Percentiles rank a stretch among this genome's conserved stretches.
Evolutionary conservation across 2,888 invertebrate species (phyloP).

Genomic region (Epinotia demarniana): DNA sequence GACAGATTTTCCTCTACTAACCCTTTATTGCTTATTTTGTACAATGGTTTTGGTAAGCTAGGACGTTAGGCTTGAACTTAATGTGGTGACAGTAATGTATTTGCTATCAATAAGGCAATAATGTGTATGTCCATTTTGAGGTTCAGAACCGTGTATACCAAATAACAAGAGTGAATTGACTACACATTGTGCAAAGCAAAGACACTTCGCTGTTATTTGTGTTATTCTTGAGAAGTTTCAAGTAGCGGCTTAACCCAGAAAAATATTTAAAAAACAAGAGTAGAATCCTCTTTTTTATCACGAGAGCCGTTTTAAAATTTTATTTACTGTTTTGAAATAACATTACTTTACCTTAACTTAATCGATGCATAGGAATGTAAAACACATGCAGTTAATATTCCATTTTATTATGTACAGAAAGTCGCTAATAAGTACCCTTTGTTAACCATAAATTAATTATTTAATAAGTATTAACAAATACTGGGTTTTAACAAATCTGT

Average conservation of each 20-base stretch:
- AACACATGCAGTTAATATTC: neutral
- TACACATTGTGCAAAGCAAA: neutral
- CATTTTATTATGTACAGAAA: slow-evolving; percentile 16
- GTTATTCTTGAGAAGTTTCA: neutral
- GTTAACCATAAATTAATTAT: neutral
- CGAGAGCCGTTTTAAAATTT: neutral
- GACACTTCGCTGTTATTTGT: slow-evolving; percentile 1
- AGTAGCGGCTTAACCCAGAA: slow-evolving; percentile 8
- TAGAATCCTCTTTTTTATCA: no score
- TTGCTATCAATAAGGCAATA: no score
- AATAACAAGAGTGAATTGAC: no score
- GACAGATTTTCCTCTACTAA: no score
- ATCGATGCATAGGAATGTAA: no score
- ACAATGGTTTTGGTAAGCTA: no score
- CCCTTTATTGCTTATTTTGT: no score
- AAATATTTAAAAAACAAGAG: neutral
- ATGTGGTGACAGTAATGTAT: no score
- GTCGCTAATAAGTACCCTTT: slow-evolving; percentile 39
- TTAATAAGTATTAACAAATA: neutral
- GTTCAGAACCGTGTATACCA: no score
- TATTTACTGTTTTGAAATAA: neutral
- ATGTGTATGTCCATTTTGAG: no score
- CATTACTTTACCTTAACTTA: no score
- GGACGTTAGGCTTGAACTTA: no score
- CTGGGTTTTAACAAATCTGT: slow-evolving; percentile 1